phyloP scores from a whole-genome alignment of 2,888 invertebrate species.

The Dynastes grantii region DNA sequence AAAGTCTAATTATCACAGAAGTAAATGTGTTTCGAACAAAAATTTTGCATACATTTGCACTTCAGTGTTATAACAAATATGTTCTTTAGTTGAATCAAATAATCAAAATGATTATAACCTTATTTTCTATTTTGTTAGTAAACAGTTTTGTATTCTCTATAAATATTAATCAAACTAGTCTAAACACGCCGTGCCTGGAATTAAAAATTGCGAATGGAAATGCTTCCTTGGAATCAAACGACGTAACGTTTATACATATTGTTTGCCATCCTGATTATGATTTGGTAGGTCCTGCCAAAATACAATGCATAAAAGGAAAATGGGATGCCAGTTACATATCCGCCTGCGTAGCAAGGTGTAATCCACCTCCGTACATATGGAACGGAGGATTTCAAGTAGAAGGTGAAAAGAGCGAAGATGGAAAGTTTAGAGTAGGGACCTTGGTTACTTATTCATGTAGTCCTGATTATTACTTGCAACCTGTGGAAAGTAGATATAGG shows the following conservation, averaged over 20 bases:
- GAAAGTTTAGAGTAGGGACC: slow-evolving; percentile 64
- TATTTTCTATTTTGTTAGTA: slow-evolving; percentile 54
- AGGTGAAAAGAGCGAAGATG: slow-evolving; percentile 60
- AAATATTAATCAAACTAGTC: slow-evolving; percentile 41
- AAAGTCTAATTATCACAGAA: slow-evolving; percentile 31
- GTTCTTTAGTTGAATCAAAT: slow-evolving; percentile 44
- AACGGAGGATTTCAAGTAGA: slow-evolving; percentile 65
- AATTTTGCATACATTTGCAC: slow-evolving; percentile 26
- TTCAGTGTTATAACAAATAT: slow-evolving; percentile 28
- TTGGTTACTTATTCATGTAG: slow-evolving; percentile 66
- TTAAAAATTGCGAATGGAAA: slow-evolving; percentile 61
- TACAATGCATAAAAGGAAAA: slow-evolving; percentile 65
- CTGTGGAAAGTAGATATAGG: slow-evolving; percentile 64
- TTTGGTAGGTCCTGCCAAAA: slow-evolving; percentile 65
- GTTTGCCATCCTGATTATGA: slow-evolving; percentile 65
- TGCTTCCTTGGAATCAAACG: slow-evolving; percentile 52
- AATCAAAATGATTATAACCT: slow-evolving; percentile 57
- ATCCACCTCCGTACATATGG: slow-evolving; percentile 64
- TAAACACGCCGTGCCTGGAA: slow-evolving; percentile 58
- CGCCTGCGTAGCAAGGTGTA: slow-evolving; percentile 64
- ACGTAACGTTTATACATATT: slow-evolving; percentile 47
- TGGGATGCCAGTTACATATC: slow-evolving; percentile 63
- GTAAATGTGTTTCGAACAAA: slow-evolving; percentile 44
- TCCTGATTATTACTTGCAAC: slow-evolving; percentile 63
- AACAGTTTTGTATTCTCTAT: slow-evolving; percentile 44